Evolutionary conservation across 2,113 vertebrate species (phyloP).

Genomic region (Datnioides undecimradiatus): DNA sequence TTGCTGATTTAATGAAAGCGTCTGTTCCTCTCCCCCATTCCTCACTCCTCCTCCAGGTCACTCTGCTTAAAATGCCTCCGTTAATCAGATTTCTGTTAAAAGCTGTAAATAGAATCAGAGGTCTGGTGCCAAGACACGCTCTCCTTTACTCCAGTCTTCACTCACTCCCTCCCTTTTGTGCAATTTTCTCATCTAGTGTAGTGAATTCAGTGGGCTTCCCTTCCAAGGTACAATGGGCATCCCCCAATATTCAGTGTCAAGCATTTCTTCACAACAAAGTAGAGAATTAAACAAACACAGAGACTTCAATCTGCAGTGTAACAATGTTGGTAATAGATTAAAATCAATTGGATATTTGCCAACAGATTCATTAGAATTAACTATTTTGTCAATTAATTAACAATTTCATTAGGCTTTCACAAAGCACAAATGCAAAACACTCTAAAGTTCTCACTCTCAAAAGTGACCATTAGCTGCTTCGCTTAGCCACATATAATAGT

Average conservation of each 20-base stretch:
- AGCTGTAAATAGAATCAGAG: constrained; percentile 80
- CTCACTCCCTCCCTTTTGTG: constrained; percentile 21
- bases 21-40: constrained; percentile 78
- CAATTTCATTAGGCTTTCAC: neutral
- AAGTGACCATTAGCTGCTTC: neutral
- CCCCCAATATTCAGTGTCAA: neutral
- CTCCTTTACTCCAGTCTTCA: constrained; percentile 37
- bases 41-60: constrained; percentile 79
- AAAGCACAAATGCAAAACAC: neutral
- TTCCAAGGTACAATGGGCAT: neutral
- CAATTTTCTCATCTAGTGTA: constrained; percentile 10
- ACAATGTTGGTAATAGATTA: neutral
- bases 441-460: neutral
- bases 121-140: constrained; percentile 73
- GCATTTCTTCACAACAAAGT: neutral
- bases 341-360: no score
- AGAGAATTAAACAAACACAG: neutral
- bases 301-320: neutral
- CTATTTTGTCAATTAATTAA: neutral
- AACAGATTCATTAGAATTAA: no score
- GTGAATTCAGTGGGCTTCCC: constrained; percentile 5
- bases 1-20: constrained; percentile 85
- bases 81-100: constrained; percentile 86
- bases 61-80: constrained; percentile 82
- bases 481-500: neutral